Evolutionary conservation across 2,888 invertebrate genomes (phyloP).

Genomic region (Myopa tessellatipennis): DNA sequence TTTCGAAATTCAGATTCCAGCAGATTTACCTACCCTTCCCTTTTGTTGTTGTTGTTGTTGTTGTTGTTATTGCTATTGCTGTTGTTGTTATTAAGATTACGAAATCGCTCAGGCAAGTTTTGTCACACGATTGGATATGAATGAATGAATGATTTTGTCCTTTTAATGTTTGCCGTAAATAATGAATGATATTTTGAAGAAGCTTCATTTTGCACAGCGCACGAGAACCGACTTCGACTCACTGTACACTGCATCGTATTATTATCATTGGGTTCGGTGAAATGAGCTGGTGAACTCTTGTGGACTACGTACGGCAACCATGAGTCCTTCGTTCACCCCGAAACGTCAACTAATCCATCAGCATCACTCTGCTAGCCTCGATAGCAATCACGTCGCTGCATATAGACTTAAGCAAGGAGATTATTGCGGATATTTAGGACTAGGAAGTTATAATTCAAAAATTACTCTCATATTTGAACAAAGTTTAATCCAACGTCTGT

Average conservation of each 20-base stretch:
- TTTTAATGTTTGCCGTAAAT: neutral
- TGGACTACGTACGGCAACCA: no score
- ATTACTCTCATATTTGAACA: no score
- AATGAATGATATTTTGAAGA: slow-evolving; percentile 12
- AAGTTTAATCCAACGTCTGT: no score
- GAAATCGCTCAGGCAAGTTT: slow-evolving; percentile 24
- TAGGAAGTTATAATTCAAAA: no score
- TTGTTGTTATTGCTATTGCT: neutral
- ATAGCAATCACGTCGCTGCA: no score
- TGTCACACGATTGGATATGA: slow-evolving; percentile 17
- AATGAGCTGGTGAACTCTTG: no score
- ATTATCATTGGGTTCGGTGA: neutral
- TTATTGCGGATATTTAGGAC: no score
- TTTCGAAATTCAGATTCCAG: neutral
- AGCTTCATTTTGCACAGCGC: neutral
- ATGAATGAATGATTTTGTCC: neutral
- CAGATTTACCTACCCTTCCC: neutral
- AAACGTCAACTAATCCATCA: no score
- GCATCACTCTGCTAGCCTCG: no score
- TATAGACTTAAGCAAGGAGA: no score
- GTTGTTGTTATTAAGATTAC: slow-evolving; percentile 8
- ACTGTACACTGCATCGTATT: neutral
- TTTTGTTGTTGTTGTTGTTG: neutral
- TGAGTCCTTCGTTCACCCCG: no score
- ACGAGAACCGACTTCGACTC: neutral